A percentile compares a stretch with the other conserved stretches of the same genome.
phyloP scores from a whole-genome alignment of 2,888 invertebrate genomes.

The Drosophila imparisetae region DNA sequence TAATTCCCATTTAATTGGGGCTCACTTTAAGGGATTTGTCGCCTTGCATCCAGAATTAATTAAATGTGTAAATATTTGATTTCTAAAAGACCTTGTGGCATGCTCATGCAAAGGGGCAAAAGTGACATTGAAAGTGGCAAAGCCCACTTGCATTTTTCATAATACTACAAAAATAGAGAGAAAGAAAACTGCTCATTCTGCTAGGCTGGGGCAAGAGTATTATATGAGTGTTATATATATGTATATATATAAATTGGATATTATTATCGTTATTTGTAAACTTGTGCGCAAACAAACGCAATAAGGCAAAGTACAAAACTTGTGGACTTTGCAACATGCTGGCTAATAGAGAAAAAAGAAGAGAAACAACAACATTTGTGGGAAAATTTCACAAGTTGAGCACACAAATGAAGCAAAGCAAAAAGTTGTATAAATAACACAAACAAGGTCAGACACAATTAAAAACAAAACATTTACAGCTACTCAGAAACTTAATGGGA shows the following conservation, averaged over 20 bases:
- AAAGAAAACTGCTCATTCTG: background rate
- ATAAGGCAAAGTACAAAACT: constrained; percentile 35
- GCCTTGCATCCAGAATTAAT: constrained; percentile 44
- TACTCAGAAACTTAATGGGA: background rate
- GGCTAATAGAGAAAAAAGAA: background rate
- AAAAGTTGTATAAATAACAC: constrained; percentile 1
- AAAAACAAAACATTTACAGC: background rate
- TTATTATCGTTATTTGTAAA: constrained; percentile 38
- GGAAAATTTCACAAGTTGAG: background rate
- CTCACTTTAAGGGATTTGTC: constrained; percentile 45
- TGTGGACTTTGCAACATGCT: constrained; percentile 12
- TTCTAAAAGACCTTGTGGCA: constrained; percentile 23
- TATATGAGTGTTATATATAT: background rate
- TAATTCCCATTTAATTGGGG: constrained; percentile 70
- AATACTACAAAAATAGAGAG: background rate
- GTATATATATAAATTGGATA: background rate
- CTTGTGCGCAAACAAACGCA: constrained; percentile 12
- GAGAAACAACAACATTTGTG: constrained; percentile 2
- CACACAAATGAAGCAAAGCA: constrained; percentile 1
- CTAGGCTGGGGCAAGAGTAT: background rate
- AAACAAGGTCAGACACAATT: constrained; percentile 25
- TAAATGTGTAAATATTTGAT: constrained; percentile 43
- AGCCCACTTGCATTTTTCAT: background rate
- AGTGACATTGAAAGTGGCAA: constrained; percentile 8
- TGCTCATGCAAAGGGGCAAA: constrained; percentile 4